Evolutionary conservation across 2,888 invertebrate genomes (phyloP).

Genomic region (Andrena trimmerana): DNA sequence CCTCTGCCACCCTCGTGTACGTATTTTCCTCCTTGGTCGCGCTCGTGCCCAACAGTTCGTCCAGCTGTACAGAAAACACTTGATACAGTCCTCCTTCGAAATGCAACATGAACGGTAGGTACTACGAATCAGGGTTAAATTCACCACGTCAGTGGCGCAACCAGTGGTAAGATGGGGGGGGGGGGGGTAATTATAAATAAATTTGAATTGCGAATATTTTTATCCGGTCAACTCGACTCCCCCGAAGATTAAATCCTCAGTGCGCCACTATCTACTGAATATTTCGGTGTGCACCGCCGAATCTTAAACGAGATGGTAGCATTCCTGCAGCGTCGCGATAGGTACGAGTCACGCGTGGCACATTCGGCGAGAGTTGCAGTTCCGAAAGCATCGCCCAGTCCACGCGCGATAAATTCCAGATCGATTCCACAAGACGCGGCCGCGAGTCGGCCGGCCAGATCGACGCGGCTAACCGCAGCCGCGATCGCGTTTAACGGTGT

Average conservation of each 20-base stretch:
- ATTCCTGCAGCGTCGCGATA: too few species aligned
- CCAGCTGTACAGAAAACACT: slow-evolving; percentile 78
- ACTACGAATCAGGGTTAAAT: background rate
- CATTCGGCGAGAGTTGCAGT: too few species aligned
- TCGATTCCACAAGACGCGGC: background rate
- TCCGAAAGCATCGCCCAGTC: background rate
- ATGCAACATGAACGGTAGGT: background rate
- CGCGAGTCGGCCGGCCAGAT: background rate
- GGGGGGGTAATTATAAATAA: too few species aligned
- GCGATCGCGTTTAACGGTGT: background rate
- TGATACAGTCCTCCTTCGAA: background rate
- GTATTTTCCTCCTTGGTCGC: slow-evolving; percentile 81
- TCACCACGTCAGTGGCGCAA: too few species aligned
- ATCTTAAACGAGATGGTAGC: too few species aligned
- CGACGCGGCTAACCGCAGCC: slow-evolving; percentile 15
- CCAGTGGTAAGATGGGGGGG: too few species aligned
- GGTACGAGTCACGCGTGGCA: too few species aligned
- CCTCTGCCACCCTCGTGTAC: slow-evolving; percentile 80
- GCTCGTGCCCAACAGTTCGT: slow-evolving; percentile 83
- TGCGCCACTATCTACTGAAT: too few species aligned
- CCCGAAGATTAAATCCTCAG: too few species aligned
- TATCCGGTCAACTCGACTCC: too few species aligned
- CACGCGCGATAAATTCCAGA: background rate
- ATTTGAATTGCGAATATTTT: too few species aligned
- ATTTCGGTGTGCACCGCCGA: too few species aligned